Evolutionary conservation across 2,113 vertebrate genomes (phyloP), one percentile per base, ranked within the genome.

Genomic region (Megatriorchis doriae): DNA sequence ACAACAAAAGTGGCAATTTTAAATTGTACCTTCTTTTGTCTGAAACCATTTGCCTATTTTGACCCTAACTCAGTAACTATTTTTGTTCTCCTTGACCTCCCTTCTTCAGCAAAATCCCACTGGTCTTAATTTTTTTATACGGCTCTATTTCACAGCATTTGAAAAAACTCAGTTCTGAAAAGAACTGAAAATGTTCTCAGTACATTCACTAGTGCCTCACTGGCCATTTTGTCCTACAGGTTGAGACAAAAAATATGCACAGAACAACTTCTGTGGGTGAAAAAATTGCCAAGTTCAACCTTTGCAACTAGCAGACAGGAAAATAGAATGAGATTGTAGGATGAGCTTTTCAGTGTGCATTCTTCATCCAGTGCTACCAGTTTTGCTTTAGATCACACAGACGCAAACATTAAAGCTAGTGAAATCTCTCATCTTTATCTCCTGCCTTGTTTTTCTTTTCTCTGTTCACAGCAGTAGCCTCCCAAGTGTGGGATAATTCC

Each of bases 381-480:
- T 42, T 65, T 59, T 73, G 58, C 81, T 92, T 95, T 82, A 94
- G 61, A 95, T 91, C 77, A 85, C 81, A 88, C 34, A 79, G 75
- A 86, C 47, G 36, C 31, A 16, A 82, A 55, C 0, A 0, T 71
- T 84, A 95, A 88, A 96, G 70, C 43, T 77, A 80, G 22, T 20
- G 73, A 94, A 97, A 94, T 77, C 31, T 68, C 78, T 81, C 3
- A 0, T 85, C 94, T 95, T 93, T 85, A 97, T 91, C 78, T 95
- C 74, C 81, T 94, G 86, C 81, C 84, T 96, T 94, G 78, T 95
- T 95, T 95, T 89, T 13, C 72, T 94, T 62, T 70, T 53, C 70
- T 90, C 70, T 77, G 34, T 13, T 95, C 68, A 92, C 91, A 92
- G 61, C 11, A 84, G 80, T 83, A 68, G 40, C 72, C 27, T 94